These are phyloP conservation scores for Tethea ocularis DNA, from an alignment of 2,888 invertebrate genomes.

Conservation along the genomic window DNA sequence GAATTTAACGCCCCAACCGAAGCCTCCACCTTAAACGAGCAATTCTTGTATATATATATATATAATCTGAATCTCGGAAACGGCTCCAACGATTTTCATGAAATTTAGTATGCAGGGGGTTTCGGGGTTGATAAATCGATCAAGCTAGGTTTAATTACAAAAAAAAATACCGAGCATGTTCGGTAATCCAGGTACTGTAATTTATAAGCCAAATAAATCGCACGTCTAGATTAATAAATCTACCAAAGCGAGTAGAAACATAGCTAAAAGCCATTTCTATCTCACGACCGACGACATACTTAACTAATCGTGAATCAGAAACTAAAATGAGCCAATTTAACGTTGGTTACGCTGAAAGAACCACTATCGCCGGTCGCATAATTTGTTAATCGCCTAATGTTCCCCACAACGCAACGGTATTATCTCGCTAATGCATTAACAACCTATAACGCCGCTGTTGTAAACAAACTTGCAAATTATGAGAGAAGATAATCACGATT, in stretches of 20 bases:
- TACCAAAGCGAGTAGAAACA: not conserved
- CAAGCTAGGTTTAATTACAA: too few relatives aligned
- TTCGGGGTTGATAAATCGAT: too few relatives aligned
- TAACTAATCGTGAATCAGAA: constrained; percentile 7
- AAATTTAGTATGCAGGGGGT: too few relatives aligned
- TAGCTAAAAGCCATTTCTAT: not conserved
- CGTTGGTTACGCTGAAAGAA: not conserved
- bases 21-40: too few relatives aligned
- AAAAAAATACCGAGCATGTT: too few relatives aligned
- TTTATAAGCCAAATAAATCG: not conserved
- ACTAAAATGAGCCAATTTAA: constrained; percentile 7
- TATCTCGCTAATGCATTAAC: constrained; percentile 10
- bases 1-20: too few relatives aligned
- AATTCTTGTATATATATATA: too few relatives aligned
- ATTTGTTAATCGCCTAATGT: constrained; percentile 9
- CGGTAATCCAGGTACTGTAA: too few relatives aligned
- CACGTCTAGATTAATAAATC: not conserved
- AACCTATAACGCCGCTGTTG: constrained; percentile 8
- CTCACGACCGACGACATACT: not conserved
- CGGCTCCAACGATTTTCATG: too few relatives aligned
- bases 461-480: constrained; percentile 8
- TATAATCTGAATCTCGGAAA: too few relatives aligned
- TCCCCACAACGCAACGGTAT: not conserved
- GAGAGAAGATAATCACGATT: constrained; percentile 6
- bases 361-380: not conserved